These are phyloP conservation scores for Notarius quadriscutis DNA, from an alignment of 2,113 vertebrate species.

Conservation along the genomic window DNA sequence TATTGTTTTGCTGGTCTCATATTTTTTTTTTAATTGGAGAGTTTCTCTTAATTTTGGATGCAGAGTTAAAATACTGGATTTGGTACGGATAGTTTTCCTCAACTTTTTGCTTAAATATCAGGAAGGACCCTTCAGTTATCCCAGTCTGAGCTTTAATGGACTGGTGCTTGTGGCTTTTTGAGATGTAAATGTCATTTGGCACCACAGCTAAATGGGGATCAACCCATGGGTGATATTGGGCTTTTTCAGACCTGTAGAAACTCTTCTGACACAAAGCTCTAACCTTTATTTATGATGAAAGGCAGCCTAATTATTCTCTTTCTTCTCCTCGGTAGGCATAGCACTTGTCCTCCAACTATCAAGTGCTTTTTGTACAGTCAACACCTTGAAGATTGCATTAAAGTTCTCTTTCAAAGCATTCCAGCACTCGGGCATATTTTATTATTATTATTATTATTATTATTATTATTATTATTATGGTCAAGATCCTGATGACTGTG, in stretches of 20 bases:
- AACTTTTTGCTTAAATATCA: neutral
- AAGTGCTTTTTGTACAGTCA: neutral
- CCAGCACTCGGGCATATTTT: neutral
- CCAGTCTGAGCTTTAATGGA: slow-evolving; percentile 7
- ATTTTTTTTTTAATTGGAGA: slow-evolving; percentile 35
- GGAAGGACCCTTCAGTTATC: slow-evolving; percentile 7
- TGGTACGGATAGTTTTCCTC: neutral
- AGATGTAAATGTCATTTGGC: slow-evolving; percentile 27
- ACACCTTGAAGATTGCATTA: neutral
- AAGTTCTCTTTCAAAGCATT: neutral
- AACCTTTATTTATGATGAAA: slow-evolving; percentile 28
- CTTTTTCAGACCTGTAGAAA: neutral
- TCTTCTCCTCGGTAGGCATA: neutral
- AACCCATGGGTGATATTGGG: neutral
- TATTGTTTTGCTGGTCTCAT: slow-evolving; percentile 26
- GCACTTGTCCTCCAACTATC: neutral
- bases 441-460: neutral
- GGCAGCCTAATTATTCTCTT: slow-evolving; percentile 17
- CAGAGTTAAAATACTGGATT: slow-evolving; percentile 17
- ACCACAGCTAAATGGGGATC: neutral
- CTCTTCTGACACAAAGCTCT: neutral
- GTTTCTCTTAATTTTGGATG: slow-evolving; percentile 18
- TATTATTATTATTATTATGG: neutral
- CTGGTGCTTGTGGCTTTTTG: neutral
- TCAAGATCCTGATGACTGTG: neutral